phyloP scores from a whole-genome alignment of 2,888 invertebrate species.

The Drosophila nr. perissopoda region DNA sequence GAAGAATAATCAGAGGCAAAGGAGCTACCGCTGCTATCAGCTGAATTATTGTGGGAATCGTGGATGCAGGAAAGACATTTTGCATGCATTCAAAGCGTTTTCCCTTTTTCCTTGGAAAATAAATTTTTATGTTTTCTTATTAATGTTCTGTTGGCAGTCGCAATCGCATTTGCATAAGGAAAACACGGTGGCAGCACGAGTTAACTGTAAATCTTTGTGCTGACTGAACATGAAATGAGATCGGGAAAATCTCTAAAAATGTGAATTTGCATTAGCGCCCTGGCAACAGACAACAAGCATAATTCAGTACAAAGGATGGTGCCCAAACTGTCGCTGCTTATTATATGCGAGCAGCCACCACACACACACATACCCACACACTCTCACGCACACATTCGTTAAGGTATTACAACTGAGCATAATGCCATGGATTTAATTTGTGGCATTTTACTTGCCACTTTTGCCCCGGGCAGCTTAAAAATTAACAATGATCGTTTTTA shows the following conservation, averaged over 20 bases:
- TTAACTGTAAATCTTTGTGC: conserved; percentile 34
- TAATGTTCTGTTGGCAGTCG: conserved; percentile 47
- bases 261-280: conserved; percentile 42
- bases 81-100: conserved; percentile 21
- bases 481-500: conserved; percentile 69
- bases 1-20: conserved; percentile 6
- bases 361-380: neutral
- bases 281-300: conserved; percentile 15
- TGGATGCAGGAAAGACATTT: conserved; percentile 49
- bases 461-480: conserved; percentile 25
- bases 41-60: conserved; percentile 63
- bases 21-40: conserved; percentile 58
- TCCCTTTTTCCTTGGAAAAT: conserved; percentile 21
- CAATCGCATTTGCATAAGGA: conserved; percentile 34
- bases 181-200: conserved; percentile 5
- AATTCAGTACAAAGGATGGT: conserved; percentile 42
- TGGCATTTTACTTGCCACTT: conserved; percentile 54
- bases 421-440: conserved; percentile 63
- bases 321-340: conserved; percentile 36
- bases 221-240: conserved; percentile 34
- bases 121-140: conserved; percentile 52
- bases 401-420: conserved; percentile 48
- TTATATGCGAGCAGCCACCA: conserved; percentile 21
- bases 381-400: neutral
- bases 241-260: conserved; percentile 36